Percentiles rank a stretch among this genome's conserved stretches.
Conservation (phyloP, 2,888 invertebrate genomes). For the Galeopsomyia nigrocyanea region DNA sequence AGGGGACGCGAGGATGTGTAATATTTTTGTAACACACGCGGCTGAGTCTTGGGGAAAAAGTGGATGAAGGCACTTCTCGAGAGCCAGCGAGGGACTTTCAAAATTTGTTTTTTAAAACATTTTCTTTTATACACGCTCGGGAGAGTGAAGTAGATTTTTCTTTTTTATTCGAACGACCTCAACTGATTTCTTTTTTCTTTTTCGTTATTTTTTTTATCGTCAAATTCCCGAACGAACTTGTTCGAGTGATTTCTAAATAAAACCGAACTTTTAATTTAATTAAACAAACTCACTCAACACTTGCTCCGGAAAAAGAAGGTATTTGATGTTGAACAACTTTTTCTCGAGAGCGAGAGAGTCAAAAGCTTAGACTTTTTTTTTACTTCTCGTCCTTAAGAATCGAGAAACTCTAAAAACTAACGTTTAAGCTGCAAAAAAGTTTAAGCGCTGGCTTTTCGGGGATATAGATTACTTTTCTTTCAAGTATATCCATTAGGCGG, state of each 20-base stretch:
- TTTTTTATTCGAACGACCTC: too few species aligned
- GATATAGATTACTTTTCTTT: constrained; percentile 28
- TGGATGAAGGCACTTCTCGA: too few species aligned
- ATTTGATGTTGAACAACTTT: constrained; percentile 34
- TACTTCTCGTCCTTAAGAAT: constrained; percentile 19
- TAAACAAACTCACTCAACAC: constrained; percentile 18
- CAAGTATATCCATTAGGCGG: constrained; percentile 11
- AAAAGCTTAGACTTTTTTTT: constrained; percentile 40
- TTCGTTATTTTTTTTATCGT: too few species aligned
- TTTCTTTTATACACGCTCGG: too few species aligned
- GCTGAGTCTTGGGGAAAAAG: too few species aligned
- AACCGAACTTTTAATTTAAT: constrained; percentile 18
- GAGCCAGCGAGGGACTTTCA: too few species aligned
- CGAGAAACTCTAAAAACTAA: constrained; percentile 39
- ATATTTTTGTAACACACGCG: too few species aligned
- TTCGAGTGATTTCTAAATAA: neutral
- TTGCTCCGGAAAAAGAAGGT: constrained; percentile 12
- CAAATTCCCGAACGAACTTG: too few species aligned
- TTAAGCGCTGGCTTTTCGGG: constrained; percentile 16
- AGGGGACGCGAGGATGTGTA: too few species aligned
- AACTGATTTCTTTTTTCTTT: too few species aligned
- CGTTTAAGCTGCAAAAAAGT: constrained; percentile 28
- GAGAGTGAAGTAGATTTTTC: too few species aligned
- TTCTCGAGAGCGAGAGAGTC: constrained; percentile 17
- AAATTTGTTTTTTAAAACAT: too few species aligned